These are phyloP conservation scores for Molossus molossus DNA, from an alignment of 2,797 vertebrate species.

Conservation along the genomic window DNA sequence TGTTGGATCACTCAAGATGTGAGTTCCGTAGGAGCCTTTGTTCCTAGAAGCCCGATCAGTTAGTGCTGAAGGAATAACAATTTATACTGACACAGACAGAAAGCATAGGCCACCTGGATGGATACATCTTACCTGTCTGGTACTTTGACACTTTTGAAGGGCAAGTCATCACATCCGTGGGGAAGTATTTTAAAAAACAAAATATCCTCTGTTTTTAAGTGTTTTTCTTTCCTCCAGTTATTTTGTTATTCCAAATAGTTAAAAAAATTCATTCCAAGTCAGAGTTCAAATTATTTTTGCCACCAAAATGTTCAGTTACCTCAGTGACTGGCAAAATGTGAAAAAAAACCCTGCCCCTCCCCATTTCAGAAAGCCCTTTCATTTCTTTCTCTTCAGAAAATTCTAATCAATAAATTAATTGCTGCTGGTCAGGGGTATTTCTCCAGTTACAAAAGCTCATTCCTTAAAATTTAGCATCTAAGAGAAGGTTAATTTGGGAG, in stretches of 20 bases:
- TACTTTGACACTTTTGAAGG: background rate
- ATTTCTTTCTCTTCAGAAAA: slow-evolving; percentile 47
- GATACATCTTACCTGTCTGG: background rate
- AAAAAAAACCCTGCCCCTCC: background rate
- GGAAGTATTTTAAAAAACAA: slow-evolving; percentile 1
- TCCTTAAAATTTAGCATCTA: slow-evolving; percentile 58
- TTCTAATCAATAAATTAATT: slow-evolving; percentile 42
- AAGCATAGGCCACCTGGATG: background rate
- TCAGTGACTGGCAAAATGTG: background rate
- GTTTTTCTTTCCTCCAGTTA: slow-evolving; percentile 23
- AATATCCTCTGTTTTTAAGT: background rate
- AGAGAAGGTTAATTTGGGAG: slow-evolving; percentile 49
- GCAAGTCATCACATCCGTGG: background rate
- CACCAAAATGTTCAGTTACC: background rate
- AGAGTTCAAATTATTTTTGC: background rate
- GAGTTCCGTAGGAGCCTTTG: background rate
- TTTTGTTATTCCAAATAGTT: slow-evolving; percentile 47
- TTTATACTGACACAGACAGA: background rate
- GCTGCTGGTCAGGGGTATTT: background rate
- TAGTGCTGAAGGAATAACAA: too few species aligned
- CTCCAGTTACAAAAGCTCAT: slow-evolving; percentile 27
- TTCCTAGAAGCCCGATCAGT: background rate
- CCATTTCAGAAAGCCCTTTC: background rate
- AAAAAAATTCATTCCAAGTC: background rate
- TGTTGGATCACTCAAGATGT: too few species aligned